Conservation (phyloP, 2,113 vertebrate species). For the Melanocharis versteri region DNA sequence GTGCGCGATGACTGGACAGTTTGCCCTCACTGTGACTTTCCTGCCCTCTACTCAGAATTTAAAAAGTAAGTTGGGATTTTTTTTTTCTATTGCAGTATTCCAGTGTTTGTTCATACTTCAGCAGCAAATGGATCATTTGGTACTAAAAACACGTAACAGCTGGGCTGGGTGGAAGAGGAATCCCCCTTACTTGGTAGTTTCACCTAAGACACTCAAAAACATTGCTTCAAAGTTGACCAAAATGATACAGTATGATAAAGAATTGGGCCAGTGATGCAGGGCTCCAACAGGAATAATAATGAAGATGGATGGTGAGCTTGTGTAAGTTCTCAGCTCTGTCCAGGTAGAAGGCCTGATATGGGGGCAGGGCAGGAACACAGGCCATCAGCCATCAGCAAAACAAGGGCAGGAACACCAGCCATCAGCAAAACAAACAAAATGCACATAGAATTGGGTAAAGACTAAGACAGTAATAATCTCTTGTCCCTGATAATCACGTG, state of each 20-base stretch:
- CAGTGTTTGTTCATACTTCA: not conserved
- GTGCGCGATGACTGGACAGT: slow-evolving; percentile 88
- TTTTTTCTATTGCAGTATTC: not conserved
- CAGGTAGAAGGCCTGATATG: rapidly evolving
- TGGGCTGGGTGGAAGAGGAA: not conserved
- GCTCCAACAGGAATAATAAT: not conserved
- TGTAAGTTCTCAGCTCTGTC: too few species aligned
- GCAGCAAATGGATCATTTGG: not conserved
- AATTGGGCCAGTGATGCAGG: not conserved
- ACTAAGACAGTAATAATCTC: not conserved
- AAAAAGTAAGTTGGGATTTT: slow-evolving; percentile 78
- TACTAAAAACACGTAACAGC: not conserved
- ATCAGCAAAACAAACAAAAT: not conserved
- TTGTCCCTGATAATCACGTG: too few species aligned
- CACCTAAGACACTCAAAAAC: not conserved
- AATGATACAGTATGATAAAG: rapidly evolving
- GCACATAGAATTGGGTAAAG: rapidly evolving
- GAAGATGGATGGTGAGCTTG: not conserved
- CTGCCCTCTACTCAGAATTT: slow-evolving; percentile 88
- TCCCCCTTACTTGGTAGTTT: not conserved
- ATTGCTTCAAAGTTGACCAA: not conserved
- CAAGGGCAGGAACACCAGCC: too few species aligned
- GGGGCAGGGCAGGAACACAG: not conserved
- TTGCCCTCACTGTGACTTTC: slow-evolving; percentile 91
- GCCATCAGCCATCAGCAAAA: not conserved